phyloP scores from a whole-genome alignment of 2,888 invertebrate species.

The Venusia cambrica region DNA sequence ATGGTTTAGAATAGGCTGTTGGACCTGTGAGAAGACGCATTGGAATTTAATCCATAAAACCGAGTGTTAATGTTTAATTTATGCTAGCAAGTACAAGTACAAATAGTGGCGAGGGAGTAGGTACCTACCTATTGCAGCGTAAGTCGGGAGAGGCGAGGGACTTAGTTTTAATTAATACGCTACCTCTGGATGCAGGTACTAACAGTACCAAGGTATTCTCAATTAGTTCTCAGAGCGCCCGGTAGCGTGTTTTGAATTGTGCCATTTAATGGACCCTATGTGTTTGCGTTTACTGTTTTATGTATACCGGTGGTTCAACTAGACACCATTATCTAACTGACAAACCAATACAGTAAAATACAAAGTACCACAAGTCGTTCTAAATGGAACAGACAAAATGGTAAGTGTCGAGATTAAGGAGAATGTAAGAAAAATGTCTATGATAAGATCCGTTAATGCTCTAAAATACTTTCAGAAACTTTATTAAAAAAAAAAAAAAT shows the following conservation, averaged over 20 bases:
- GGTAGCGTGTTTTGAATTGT: constrained; percentile 71
- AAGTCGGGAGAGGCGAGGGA: constrained; percentile 68
- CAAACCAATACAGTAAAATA: too few species aligned
- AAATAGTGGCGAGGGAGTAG: constrained; percentile 56
- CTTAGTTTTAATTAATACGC: constrained; percentile 76
- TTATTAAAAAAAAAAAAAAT: too few species aligned
- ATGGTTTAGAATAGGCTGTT: constrained; percentile 55
- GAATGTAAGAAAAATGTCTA: too few species aligned
- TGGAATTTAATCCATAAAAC: constrained; percentile 64
- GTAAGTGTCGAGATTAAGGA: too few species aligned
- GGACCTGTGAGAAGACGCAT: constrained; percentile 35
- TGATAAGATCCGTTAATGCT: too few species aligned
- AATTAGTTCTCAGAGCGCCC: constrained; percentile 66
- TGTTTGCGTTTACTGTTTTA: constrained; percentile 61
- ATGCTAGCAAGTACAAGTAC: constrained; percentile 49
- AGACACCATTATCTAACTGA: too few species aligned
- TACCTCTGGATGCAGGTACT: constrained; percentile 63
- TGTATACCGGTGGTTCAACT: too few species aligned
- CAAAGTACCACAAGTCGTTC: too few species aligned
- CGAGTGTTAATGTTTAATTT: constrained; percentile 60
- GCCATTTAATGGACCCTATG: constrained; percentile 64
- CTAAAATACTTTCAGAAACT: too few species aligned
- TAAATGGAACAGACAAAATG: too few species aligned
- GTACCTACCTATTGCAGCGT: constrained; percentile 63
- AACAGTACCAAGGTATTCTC: constrained; percentile 67